Percentiles rank a stretch among this genome's conserved stretches.
Conservation (phyloP, 2,113 vertebrate species). For the Strix uralensis region DNA sequence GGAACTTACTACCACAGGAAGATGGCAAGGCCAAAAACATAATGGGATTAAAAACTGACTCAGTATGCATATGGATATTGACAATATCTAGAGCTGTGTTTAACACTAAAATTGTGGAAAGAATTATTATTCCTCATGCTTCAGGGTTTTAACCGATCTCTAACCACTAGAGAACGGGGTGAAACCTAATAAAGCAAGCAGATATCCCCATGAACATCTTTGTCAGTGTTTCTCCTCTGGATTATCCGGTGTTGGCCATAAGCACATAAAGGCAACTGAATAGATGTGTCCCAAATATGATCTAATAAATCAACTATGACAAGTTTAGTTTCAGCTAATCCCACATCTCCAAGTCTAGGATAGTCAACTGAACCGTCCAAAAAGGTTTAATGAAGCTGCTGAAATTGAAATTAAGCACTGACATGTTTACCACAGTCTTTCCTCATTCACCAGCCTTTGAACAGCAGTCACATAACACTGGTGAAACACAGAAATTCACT, state of each 20-base stretch:
- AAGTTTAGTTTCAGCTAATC: background rate
- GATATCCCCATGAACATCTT: background rate
- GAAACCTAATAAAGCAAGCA: background rate
- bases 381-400: background rate
- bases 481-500: no score
- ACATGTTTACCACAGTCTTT: background rate
- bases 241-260: accelerated
- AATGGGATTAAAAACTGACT: conserved; percentile 46
- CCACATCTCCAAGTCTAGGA: background rate
- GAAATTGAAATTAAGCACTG: background rate
- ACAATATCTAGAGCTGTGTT: background rate
- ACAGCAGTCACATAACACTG: accelerated
- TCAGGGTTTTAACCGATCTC: background rate
- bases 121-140: background rate
- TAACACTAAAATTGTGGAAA: background rate
- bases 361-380: background rate
- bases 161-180: background rate
- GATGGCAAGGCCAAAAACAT: conserved; percentile 6
- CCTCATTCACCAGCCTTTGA: background rate
- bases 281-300: background rate
- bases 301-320: background rate
- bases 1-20: conserved; percentile 4
- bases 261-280: background rate
- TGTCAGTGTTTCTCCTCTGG: background rate
- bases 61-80: background rate